These are phyloP conservation scores for Hyles vespertilio DNA, from an alignment of 1,140 invertebrate genomes.

Conservation along the genomic window DNA sequence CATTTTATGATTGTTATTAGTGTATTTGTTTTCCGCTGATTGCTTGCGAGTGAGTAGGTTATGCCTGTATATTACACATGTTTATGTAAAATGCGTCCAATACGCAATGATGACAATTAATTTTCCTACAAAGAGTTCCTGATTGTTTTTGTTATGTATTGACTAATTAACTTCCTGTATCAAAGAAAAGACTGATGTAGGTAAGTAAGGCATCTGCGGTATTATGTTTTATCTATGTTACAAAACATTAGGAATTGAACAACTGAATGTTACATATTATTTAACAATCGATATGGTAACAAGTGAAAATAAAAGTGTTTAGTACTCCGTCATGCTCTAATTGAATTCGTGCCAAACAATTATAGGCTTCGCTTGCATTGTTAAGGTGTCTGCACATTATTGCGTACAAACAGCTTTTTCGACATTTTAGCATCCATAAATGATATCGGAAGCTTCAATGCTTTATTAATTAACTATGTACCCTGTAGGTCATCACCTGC, in stretches of 20 bases:
- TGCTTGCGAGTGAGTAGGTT: conserved; percentile 19
- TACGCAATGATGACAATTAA: conserved; percentile 13
- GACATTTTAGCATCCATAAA: no score
- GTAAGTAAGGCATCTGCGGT: no score
- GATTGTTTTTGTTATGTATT: conserved; percentile 17
- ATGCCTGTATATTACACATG: conserved; percentile 18
- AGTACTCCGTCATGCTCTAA: conserved; percentile 18
- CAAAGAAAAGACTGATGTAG: neutral
- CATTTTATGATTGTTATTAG: conserved; percentile 19
- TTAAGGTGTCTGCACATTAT: no score
- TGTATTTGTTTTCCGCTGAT: conserved; percentile 3
- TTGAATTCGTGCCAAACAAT: conserved; percentile 11
- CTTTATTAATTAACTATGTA: no score
- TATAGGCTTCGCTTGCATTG: conserved; percentile 5
- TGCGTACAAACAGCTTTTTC: no score
- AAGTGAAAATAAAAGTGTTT: conserved; percentile 5
- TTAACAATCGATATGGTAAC: conserved; percentile 4
- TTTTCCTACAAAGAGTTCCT: conserved; percentile 17
- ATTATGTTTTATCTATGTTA: neutral
- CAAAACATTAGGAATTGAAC: no score
- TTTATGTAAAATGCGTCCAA: conserved; percentile 11
- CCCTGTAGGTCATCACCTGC: no score
- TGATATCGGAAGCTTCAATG: no score
- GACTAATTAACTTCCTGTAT: neutral
- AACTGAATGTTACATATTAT: neutral